Percentiles rank a stretch among this genome's conserved stretches.
These are phyloP conservation scores for Leuciscus idus DNA, from an alignment of 2,113 vertebrate genomes.

Conservation along the genomic window DNA sequence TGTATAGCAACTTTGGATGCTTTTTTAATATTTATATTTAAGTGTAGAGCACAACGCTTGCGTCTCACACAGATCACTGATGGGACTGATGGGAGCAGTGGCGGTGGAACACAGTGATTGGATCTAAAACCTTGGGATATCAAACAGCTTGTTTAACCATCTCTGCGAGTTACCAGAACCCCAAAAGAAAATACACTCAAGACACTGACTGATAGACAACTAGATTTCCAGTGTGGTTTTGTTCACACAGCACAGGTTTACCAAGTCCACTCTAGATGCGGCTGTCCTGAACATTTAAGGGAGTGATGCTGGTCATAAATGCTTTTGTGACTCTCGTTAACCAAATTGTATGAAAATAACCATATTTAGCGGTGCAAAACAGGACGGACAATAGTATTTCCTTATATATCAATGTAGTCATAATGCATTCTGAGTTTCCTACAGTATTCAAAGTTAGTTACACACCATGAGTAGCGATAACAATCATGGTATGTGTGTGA, in stretches of 20 bases:
- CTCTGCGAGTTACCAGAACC: background rate
- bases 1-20: background rate
- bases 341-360: background rate
- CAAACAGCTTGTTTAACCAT: background rate
- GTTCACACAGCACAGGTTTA: background rate
- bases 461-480: background rate
- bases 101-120: background rate
- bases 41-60: background rate
- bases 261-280: background rate
- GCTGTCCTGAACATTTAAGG: background rate
- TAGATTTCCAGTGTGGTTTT: background rate
- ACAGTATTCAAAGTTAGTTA: background rate
- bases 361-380: background rate
- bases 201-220: background rate
- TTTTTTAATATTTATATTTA: background rate
- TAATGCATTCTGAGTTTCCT: background rate
- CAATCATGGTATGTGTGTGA: conserved; percentile 7
- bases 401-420: background rate
- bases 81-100: background rate
- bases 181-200: background rate
- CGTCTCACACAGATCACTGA: background rate
- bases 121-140: background rate
- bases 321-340: background rate
- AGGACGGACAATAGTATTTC: background rate
- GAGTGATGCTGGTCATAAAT: background rate